These are phyloP conservation scores for Caranx melampygus DNA, from an alignment of 2,113 vertebrate genomes.

Conservation along the genomic window DNA sequence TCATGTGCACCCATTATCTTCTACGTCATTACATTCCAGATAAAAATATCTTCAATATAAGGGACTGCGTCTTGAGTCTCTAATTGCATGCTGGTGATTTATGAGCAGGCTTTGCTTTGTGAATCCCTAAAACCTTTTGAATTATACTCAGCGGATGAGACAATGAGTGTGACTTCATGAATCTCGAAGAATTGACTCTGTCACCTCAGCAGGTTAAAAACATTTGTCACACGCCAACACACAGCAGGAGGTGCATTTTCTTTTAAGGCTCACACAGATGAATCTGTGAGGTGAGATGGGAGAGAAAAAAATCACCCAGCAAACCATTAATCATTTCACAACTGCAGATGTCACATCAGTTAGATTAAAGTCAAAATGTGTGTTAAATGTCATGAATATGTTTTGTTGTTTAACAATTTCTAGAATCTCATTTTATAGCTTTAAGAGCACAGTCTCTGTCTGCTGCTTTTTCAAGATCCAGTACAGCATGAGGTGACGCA, in stretches of 20 bases:
- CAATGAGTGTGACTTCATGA: slow-evolving; percentile 47
- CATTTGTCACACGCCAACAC: slow-evolving; percentile 47
- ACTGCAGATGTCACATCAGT: neutral
- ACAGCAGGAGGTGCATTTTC: slow-evolving; percentile 22
- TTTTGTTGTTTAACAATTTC: neutral
- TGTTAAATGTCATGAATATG: neutral
- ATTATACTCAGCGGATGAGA: slow-evolving; percentile 14
- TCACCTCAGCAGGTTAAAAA: slow-evolving; percentile 50
- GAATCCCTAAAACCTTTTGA: slow-evolving; percentile 1
- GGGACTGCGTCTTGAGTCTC: slow-evolving; percentile 14
- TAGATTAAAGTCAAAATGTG: neutral
- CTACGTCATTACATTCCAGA: slow-evolving; percentile 39
- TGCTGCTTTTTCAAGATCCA: neutral
- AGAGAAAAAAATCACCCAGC: neutral
- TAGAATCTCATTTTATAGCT: neutral
- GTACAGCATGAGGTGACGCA: neutral
- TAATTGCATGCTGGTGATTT: slow-evolving; percentile 30
- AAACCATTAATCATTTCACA: neutral
- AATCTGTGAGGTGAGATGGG: slow-evolving; percentile 9
- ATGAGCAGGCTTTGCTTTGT: neutral
- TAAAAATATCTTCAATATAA: slow-evolving; percentile 51
- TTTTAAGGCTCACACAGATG: slow-evolving; percentile 24
- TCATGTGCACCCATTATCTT: slow-evolving; percentile 61
- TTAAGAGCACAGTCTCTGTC: neutral
- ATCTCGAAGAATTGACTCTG: slow-evolving; percentile 37